Conservation (phyloP, 1,140 invertebrate species). For the Drosophila nigromelanica region DNA sequence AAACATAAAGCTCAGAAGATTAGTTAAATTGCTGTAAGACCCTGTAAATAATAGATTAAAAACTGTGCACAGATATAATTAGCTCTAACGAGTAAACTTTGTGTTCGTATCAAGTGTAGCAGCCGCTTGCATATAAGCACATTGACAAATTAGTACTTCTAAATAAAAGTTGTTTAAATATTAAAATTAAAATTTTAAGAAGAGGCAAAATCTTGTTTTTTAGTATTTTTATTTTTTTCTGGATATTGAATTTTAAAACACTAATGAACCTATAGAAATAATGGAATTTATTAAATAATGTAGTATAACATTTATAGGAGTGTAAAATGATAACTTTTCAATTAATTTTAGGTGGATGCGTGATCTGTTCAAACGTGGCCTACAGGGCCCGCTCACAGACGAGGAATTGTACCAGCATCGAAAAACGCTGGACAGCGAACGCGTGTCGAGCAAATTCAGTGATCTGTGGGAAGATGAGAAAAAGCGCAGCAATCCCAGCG, state of each 20-base stretch:
- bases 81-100: neutral
- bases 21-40: neutral
- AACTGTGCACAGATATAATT: too few relatives aligned
- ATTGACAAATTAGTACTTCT: neutral
- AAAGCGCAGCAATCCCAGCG: slow-evolving; percentile 84
- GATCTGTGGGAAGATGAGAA: slow-evolving; percentile 73
- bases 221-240: too few relatives aligned
- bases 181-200: too few relatives aligned
- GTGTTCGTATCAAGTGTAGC: slow-evolving; percentile 5
- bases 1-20: neutral
- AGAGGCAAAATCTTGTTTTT: too few relatives aligned
- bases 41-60: neutral
- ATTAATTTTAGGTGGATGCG: slow-evolving; percentile 81
- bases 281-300: too few relatives aligned
- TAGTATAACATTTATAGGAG: too few relatives aligned
- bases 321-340: too few relatives aligned
- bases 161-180: too few relatives aligned
- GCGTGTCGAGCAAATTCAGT: slow-evolving; percentile 70
- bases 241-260: too few relatives aligned
- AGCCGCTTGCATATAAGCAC: neutral
- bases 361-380: slow-evolving; percentile 83
- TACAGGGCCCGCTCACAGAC: slow-evolving; percentile 83
- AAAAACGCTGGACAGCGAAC: slow-evolving; percentile 67
- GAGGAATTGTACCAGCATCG: slow-evolving; percentile 85
- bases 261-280: too few relatives aligned